phyloP scores from a whole-genome alignment of 2,113 vertebrate genomes.

The Hippocampus abdominalis region DNA sequence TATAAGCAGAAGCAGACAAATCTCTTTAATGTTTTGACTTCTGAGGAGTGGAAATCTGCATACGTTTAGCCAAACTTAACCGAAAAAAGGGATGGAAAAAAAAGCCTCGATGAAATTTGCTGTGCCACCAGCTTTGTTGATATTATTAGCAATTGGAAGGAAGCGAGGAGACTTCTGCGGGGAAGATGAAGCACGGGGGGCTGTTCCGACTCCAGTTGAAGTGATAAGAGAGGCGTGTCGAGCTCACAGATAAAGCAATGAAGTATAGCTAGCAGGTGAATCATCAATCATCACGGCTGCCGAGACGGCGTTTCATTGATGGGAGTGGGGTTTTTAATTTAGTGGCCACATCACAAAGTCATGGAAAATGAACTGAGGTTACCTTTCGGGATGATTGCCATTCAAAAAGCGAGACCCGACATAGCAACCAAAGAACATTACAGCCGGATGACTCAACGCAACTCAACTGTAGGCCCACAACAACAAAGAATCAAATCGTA shows the following conservation, averaged over 20 bases:
- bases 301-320: conserved; percentile 43
- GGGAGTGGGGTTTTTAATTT: conserved; percentile 37
- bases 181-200: conserved; percentile 8
- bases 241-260: conserved; percentile 17
- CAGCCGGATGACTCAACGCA: neutral
- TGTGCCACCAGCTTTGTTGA: conserved; percentile 27
- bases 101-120: neutral
- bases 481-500: too few species aligned
- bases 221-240: conserved; percentile 15
- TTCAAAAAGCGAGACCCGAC: neutral
- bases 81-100: conserved; percentile 49
- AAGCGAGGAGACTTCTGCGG: conserved; percentile 9
- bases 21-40: conserved; percentile 57
- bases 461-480: too few species aligned
- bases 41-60: conserved; percentile 50
- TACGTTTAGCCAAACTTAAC: conserved; percentile 62
- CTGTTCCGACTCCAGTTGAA: conserved; percentile 21
- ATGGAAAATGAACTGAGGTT: conserved; percentile 20
- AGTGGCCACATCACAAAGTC: conserved; percentile 31
- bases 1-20: conserved; percentile 49
- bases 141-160: conserved; percentile 13
- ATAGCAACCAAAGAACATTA: neutral
- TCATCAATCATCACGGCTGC: conserved; percentile 34
- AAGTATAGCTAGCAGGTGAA: conserved; percentile 31
- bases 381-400: neutral